A percentile compares a stretch with the other conserved stretches of the same genome.
phyloP scores from a whole-genome alignment of 37 sponge, comb jelly and placozoan species.

The Dysidea cf. avara region DNA sequence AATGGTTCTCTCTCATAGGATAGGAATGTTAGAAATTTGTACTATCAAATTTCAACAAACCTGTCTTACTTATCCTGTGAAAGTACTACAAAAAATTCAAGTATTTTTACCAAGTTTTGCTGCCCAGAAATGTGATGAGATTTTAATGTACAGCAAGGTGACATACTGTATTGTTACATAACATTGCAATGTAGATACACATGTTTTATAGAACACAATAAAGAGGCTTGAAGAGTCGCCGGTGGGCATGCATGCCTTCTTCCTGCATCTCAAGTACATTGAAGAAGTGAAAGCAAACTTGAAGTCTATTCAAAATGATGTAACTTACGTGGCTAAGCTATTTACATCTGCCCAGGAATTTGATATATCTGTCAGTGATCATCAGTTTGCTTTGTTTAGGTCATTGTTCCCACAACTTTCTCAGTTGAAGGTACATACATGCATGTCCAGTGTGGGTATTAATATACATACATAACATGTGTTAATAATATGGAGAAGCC shows the following conservation, averaged over 20 bases:
- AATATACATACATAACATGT: too few relatives aligned
- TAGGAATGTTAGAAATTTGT: conserved; percentile 45
- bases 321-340: conserved; percentile 39
- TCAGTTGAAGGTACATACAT: conserved; percentile 63
- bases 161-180: background rate
- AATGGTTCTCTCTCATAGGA: conserved; percentile 35
- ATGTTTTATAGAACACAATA: conserved; percentile 20
- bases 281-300: conserved; percentile 26
- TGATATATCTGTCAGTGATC: conserved; percentile 35
- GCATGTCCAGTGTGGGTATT: too few relatives aligned
- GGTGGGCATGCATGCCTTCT: conserved; percentile 41
- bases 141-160: conserved; percentile 50
- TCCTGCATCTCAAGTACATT: conserved; percentile 37
- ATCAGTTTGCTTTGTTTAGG: conserved; percentile 56
- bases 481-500: too few relatives aligned
- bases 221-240: conserved; percentile 26
- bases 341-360: conserved; percentile 64
- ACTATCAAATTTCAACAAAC: conserved; percentile 26
- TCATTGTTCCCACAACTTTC: conserved; percentile 51
- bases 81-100: conserved; percentile 37
- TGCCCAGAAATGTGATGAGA: conserved; percentile 16
- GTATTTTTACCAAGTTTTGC: conserved; percentile 45
- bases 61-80: conserved; percentile 53
- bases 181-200: background rate
- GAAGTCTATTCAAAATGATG: conserved; percentile 33